Evolutionary conservation across 1,140 invertebrate genomes (phyloP).

Genomic region (Ceratosolen solmsi): DNA sequence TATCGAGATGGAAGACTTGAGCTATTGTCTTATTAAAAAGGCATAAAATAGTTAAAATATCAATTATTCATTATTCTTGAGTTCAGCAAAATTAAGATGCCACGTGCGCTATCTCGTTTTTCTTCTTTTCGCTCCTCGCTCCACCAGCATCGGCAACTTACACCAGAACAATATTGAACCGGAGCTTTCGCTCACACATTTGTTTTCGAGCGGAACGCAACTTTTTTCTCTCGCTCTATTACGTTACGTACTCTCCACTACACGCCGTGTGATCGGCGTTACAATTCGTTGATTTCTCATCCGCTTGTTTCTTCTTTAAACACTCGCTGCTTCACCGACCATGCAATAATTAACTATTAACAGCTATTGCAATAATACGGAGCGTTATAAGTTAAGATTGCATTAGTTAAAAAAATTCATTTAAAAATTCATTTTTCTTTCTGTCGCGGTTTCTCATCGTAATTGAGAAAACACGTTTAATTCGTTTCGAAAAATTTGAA

Average conservation of each 20-base stretch:
- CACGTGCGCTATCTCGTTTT: too few species aligned
- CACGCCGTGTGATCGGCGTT: neutral
- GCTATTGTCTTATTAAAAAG: too few species aligned
- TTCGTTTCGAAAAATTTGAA: too few species aligned
- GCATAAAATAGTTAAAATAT: too few species aligned
- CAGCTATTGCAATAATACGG: neutral
- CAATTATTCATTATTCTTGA: too few species aligned
- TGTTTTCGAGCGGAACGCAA: conserved; percentile 28
- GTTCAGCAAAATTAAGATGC: too few species aligned
- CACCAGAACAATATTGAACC: neutral
- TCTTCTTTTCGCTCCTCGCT: neutral
- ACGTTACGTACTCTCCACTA: neutral
- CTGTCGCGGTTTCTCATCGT: neutral
- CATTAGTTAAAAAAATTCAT: neutral
- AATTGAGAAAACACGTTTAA: neutral
- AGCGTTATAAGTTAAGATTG: neutral
- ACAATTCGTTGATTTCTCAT: neutral
- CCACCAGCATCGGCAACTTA: neutral
- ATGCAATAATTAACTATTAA: neutral
- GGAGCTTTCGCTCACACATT: conserved; percentile 27
- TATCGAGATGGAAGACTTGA: too few species aligned
- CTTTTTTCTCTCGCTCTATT: conserved; percentile 18
- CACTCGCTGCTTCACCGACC: neutral
- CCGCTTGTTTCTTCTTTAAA: neutral
- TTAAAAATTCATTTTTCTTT: neutral